Base-by-base conservation (phyloP, 2,797 vertebrate species). In the Hemibagrus guttatus region DNA sequence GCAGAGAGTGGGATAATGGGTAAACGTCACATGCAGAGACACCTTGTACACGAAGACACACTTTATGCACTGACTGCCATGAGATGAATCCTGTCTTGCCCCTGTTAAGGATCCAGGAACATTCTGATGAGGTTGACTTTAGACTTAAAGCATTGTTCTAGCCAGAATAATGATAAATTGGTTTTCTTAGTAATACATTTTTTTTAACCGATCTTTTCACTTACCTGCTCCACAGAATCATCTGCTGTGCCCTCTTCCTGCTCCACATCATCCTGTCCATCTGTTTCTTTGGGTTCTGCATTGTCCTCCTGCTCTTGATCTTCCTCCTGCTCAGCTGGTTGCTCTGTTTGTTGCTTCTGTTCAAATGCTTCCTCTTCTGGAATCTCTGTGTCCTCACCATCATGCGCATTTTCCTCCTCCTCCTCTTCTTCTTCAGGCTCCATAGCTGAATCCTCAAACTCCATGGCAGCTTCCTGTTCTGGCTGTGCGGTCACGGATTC, bases 201-300 rank as follows among this genome's bases (percentile, higher is more conserved):
- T 23, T 19, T 56, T 56, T 19, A 78, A 23, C 58, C 82, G 42
- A 52, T 31, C 13, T 31, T 59, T 64, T 12, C 69, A 86, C 87
- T 74, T 63, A 92, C 93, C 91, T 46, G 14, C 14, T 85, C 84
- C 0, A 86, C 31, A 1, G 16, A 28, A 0, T 92, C 91, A 35
- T 81, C 93, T 16, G 93, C 90, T 6, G 1, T 5, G 0, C 64
- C 11, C 52, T 94, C 92, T 0, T 85, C 92, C 39, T 87, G 86
- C 14, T 90, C 88, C 17, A 23, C 52, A 11, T 87, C 83, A 52
- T 85, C 87, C 14, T 86, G 84, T 42, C n/a, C 86, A 26, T 89
- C 87, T 8, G 21, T n/a, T n/a, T 85, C 84, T 59, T 87, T 87
- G 31, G 19, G 85, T 8, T 90, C 93, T 2, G 63, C 28, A 56